Conservation (phyloP, 2,888 invertebrate genomes). For the Pachydiplax longipennis region DNA sequence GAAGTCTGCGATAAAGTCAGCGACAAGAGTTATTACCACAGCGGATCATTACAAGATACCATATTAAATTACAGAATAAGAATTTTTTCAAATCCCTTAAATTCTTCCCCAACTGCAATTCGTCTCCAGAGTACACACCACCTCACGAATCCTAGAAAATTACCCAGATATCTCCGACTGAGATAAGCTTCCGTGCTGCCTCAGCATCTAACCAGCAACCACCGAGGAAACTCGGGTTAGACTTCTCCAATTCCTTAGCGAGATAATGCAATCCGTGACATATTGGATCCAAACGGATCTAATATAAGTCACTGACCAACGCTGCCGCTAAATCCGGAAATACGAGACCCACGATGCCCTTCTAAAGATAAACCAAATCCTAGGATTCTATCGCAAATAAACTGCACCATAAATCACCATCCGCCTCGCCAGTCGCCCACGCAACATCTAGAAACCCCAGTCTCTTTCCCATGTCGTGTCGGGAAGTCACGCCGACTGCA, state of each 20-base stretch:
- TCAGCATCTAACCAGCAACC: not conserved
- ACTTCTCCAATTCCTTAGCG: not conserved
- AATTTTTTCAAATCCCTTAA: too few species aligned
- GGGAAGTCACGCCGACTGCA: not conserved
- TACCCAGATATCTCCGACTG: not conserved
- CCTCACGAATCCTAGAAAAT: not conserved
- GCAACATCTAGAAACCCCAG: not conserved
- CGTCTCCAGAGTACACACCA: too few species aligned
- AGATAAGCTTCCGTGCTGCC: not conserved
- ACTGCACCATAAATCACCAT: slow-evolving; percentile 13
- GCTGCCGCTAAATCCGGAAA: not conserved
- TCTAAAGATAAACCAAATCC: not conserved
- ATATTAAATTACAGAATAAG: too few species aligned
- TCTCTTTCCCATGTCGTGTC: not conserved
- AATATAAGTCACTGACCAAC: not conserved
- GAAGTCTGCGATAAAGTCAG: too few species aligned
- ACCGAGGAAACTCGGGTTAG: not conserved
- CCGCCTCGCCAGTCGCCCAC: not conserved
- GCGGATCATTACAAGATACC: too few species aligned
- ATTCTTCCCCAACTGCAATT: too few species aligned
- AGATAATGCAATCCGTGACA: not conserved
- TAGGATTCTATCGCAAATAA: slow-evolving; percentile 15
- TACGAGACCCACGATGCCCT: not conserved
- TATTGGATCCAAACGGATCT: not conserved
- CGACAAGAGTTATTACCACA: too few species aligned